phyloP scores from a whole-genome alignment of 2,888 invertebrate genomes.

The Erannis defoliaria region DNA sequence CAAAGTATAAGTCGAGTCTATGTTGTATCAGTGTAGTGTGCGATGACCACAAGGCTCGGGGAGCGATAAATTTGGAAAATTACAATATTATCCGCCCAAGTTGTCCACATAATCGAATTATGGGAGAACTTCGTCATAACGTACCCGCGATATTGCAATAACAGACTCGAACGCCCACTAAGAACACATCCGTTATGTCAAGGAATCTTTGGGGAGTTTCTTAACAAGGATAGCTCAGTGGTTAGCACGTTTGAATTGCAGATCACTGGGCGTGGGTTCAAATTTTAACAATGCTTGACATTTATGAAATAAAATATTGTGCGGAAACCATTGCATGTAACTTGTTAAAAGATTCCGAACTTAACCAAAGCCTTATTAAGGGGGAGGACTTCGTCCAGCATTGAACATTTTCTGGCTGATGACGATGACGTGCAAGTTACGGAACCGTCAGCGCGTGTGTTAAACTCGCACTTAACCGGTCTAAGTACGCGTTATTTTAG shows the following conservation, averaged over 20 bases:
- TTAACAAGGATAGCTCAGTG: neutral
- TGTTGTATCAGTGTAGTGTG: neutral
- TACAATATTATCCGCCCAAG: slow-evolving; percentile 40
- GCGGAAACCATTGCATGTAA: no score
- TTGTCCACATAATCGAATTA: slow-evolving; percentile 42
- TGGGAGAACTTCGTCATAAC: slow-evolving; percentile 25
- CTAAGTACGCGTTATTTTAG: no score
- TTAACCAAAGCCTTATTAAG: no score
- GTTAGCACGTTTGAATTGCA: no score
- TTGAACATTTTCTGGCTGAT: no score
- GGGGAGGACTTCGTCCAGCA: no score
- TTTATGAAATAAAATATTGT: no score
- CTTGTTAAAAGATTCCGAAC: no score
- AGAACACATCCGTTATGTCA: slow-evolving; percentile 12
- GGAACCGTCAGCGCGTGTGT: no score
- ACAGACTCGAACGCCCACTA: slow-evolving; percentile 2
- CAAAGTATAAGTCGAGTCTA: neutral
- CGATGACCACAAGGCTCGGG: slow-evolving; percentile 21
- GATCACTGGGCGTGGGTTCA: neutral
- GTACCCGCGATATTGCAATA: slow-evolving; percentile 14
- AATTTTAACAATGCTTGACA: no score
- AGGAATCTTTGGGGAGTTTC: neutral
- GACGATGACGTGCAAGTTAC: no score
- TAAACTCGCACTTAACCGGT: no score
- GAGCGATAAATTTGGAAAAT: slow-evolving; percentile 40